A percentile compares a stretch with the other conserved stretches of the same genome.
phyloP scores from a whole-genome alignment of 2,888 invertebrate genomes.

The Nezara viridula region DNA sequence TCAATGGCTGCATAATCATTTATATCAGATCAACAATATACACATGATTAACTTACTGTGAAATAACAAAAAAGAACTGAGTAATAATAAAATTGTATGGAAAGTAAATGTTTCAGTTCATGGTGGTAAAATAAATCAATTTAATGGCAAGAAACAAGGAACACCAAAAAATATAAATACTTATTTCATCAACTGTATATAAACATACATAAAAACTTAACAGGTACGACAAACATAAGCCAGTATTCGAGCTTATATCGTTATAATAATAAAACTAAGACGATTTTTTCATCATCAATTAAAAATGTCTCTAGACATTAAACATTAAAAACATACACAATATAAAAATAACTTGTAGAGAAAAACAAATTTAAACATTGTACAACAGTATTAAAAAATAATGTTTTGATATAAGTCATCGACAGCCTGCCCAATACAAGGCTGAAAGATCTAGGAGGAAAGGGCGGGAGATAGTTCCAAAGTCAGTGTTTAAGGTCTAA shows the following conservation, averaged over 20 bases:
- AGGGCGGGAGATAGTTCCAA: constrained; percentile 9
- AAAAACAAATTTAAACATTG: background rate
- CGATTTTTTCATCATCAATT: background rate
- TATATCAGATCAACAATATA: background rate
- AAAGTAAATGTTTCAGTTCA: background rate
- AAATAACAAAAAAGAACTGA: background rate
- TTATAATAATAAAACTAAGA: background rate
- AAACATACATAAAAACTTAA: constrained; percentile 20
- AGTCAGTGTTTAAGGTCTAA: constrained; percentile 30
- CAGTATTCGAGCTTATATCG: background rate
- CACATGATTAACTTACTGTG: background rate
- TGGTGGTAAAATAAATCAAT: constrained; percentile 1
- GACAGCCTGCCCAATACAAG: background rate
- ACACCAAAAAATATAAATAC: background rate
- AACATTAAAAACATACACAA: background rate
- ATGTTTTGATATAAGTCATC: background rate
- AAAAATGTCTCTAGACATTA: background rate
- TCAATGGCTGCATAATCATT: background rate
- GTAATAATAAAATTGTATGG: background rate
- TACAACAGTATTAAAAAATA: constrained; percentile 27
- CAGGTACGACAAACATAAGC: constrained; percentile 23
- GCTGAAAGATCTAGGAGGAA: background rate
- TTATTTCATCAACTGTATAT: background rate
- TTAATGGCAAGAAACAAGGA: constrained; percentile 49
- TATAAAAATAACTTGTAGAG: constrained; percentile 22